These are phyloP conservation scores for Pterostichus madidus DNA, from an alignment of 2,888 invertebrate genomes.

Conservation along the genomic window DNA sequence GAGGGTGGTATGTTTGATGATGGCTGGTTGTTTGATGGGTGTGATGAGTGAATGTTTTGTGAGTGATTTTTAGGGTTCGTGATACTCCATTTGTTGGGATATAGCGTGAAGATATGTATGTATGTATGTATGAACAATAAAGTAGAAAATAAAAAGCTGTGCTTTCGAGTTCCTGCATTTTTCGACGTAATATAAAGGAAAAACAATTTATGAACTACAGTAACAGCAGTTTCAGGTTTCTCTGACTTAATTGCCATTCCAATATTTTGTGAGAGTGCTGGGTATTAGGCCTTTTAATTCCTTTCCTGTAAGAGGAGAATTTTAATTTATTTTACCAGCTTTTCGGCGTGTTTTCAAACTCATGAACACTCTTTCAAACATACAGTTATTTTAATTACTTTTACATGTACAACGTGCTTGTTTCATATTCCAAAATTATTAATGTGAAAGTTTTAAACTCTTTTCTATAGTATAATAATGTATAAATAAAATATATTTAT, in stretches of 20 bases:
- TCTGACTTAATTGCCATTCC: conserved; percentile 9
- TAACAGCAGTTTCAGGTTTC: conserved; percentile 5
- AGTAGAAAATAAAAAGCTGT: neutral
- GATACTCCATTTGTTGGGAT: no score
- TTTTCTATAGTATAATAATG: no score
- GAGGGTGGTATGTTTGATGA: no score
- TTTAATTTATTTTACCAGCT: conserved; percentile 29
- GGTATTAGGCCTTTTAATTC: conserved; percentile 20
- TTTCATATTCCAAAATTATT: no score
- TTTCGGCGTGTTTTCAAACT: conserved; percentile 7
- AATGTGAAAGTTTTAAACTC: neutral
- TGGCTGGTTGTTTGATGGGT: no score
- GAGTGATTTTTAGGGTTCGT: no score
- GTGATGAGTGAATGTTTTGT: no score
- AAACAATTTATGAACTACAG: neutral
- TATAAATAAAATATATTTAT: no score
- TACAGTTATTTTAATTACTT: conserved; percentile 23
- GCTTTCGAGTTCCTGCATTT: neutral
- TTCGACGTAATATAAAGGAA: neutral
- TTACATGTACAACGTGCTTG: neutral
- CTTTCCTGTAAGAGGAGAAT: conserved; percentile 17
- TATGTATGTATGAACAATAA: no score
- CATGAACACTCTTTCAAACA: neutral
- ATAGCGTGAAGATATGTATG: no score
- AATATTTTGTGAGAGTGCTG: neutral